Percentiles rank a stretch among this genome's conserved stretches.
These are phyloP conservation scores for Taphrorychus bicolor DNA, from an alignment of 2,888 invertebrate genomes.

Conservation along the genomic window DNA sequence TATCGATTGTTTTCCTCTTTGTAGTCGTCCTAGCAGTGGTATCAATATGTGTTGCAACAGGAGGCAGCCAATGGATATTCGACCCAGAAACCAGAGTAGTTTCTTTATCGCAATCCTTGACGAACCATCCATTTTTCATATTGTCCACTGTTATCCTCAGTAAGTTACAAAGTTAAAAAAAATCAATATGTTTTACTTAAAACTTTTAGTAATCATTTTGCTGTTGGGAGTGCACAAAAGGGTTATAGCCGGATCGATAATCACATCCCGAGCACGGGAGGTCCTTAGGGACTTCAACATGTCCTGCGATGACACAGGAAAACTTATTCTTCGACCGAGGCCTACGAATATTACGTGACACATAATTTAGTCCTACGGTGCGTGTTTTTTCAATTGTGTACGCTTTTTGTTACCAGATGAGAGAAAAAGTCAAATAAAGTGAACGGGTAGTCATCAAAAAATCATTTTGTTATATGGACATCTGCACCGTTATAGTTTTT, in stretches of 20 bases:
- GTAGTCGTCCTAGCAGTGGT: conserved; percentile 87
- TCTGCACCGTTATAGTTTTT: no score
- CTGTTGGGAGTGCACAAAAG: conserved; percentile 93
- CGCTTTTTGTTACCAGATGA: conserved; percentile 2
- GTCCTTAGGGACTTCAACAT: conserved; percentile 96
- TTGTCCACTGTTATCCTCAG: conserved; percentile 83
- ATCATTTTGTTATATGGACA: no score
- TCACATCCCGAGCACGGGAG: conserved; percentile 87
- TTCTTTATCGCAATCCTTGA: conserved; percentile 87
- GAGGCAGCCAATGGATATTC: conserved; percentile 95
- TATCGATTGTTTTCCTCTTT: no score
- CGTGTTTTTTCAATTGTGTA: conserved; percentile 12
- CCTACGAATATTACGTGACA: conserved; percentile 65
- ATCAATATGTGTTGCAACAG: conserved; percentile 89
- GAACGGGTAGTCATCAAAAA: no score
- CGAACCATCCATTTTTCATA: conserved; percentile 95
- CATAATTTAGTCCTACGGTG: conserved; percentile 14
- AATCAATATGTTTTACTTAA: not conserved
- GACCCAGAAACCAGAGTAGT: conserved; percentile 94
- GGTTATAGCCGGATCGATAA: conserved; percentile 95
- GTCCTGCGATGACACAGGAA: conserved; percentile 97
- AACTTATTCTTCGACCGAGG: conserved; percentile 90
- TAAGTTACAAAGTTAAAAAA: conserved; percentile 58
- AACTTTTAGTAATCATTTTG: conserved; percentile 76
- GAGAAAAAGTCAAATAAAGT: not conserved